phyloP scores from a whole-genome alignment of 2,888 invertebrate genomes.

The Amphiduros pacificus region DNA sequence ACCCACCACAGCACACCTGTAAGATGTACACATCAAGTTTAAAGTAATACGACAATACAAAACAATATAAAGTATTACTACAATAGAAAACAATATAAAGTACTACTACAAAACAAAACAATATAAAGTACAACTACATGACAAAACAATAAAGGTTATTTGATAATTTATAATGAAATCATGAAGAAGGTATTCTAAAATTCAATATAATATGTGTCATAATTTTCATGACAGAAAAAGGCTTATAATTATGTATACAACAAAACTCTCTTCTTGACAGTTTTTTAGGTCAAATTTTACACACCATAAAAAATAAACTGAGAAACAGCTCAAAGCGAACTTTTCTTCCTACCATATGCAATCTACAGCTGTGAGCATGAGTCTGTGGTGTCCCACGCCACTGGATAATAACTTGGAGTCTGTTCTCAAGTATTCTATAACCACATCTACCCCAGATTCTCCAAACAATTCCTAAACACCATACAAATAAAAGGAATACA shows the following conservation, averaged over 20 bases:
- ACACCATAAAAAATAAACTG: not conserved
- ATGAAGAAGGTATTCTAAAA: too few species aligned
- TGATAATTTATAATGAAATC: too few species aligned
- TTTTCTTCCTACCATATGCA: constrained; percentile 48
- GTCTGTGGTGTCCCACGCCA: constrained; percentile 57
- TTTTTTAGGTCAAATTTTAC: not conserved
- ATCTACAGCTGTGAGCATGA: constrained; percentile 56
- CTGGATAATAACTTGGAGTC: constrained; percentile 49
- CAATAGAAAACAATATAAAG: too few species aligned
- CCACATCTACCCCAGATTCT: constrained; percentile 52
- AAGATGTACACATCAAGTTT: constrained; percentile 1
- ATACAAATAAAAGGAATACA: not conserved
- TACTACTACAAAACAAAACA: too few species aligned
- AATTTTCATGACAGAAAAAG: not conserved
- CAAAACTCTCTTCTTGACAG: not conserved
- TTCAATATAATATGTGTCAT: too few species aligned
- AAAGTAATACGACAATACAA: constrained; percentile 5
- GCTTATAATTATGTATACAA: not conserved
- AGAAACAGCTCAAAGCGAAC: not conserved
- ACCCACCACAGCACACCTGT: constrained; percentile 57
- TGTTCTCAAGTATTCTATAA: constrained; percentile 50
- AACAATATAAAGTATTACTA: not conserved
- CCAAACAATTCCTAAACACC: constrained; percentile 57
- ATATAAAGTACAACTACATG: too few species aligned
- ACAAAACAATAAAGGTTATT: too few species aligned